These are phyloP conservation scores for Drosophila azteca DNA, from an alignment of 1,140 invertebrate genomes.

Conservation along the genomic window DNA sequence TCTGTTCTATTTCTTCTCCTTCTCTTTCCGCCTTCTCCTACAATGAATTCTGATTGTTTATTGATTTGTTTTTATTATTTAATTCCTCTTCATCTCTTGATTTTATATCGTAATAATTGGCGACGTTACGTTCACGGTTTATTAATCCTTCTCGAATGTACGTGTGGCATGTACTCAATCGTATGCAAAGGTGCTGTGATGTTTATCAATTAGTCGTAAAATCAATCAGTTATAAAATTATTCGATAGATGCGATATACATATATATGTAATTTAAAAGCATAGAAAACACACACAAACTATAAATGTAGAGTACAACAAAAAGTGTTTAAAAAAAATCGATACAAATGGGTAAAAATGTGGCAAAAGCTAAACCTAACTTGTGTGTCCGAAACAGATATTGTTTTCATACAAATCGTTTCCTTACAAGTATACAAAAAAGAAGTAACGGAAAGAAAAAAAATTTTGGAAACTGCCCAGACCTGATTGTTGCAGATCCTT, in stretches of 20 bases:
- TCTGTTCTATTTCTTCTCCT: conserved; percentile 32
- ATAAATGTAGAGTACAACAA: conserved; percentile 55
- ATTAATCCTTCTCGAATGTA: conserved; percentile 46
- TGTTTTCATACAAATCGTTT: conserved; percentile 24
- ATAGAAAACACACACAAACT: conserved; percentile 77
- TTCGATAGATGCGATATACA: conserved; percentile 35
- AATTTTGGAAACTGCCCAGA: conserved; percentile 29
- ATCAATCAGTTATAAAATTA: conserved; percentile 47
- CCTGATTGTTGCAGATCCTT: conserved; percentile 23
- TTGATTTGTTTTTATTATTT: conserved; percentile 31
- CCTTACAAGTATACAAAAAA: conserved; percentile 11
- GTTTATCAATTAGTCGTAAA: conserved; percentile 47
- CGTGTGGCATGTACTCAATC: conserved; percentile 10
- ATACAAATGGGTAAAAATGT: too few relatives aligned
- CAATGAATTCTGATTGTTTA: conserved; percentile 45
- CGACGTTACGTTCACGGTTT: conserved; percentile 77
- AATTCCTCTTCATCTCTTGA: conserved; percentile 39
- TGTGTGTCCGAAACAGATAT: conserved; percentile 46
- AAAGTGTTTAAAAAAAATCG: conserved; percentile 7
- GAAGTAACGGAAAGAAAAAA: conserved; percentile 10
- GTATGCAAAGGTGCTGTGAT: conserved; percentile 65
- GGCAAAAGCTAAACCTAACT: conserved; percentile 44
- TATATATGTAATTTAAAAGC: conserved; percentile 48
- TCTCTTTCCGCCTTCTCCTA: conserved; percentile 40
- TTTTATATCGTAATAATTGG: conserved; percentile 70